Evolutionary conservation across 1,140 invertebrate genomes (phyloP).

Genomic region (Diplogasteroides magnus): DNA sequence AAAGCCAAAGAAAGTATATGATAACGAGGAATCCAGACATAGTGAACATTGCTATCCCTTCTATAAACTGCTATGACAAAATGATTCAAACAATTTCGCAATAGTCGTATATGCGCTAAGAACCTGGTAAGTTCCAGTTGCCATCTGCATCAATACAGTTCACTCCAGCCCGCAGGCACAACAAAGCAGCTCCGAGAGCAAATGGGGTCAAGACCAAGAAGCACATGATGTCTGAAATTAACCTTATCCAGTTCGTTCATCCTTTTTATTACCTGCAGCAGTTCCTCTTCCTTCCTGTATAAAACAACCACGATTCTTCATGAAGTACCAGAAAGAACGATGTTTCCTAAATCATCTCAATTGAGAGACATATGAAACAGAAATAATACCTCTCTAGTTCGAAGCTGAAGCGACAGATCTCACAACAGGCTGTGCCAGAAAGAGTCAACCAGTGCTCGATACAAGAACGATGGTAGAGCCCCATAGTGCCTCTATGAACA

Average conservation of each 20-base stretch:
- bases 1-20: neutral
- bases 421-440: conserved; percentile 18
- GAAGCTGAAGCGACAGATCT: conserved; percentile 27
- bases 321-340: neutral
- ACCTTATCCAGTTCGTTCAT: neutral
- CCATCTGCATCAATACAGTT: conserved; percentile 12
- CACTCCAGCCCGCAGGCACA: conserved; percentile 13
- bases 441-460: conserved; percentile 18
- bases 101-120: no score
- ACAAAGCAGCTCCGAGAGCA: conserved; percentile 12
- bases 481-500: conserved; percentile 26
- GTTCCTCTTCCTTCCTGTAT: neutral
- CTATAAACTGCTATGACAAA: neutral
- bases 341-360: conserved; percentile 13
- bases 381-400: conserved; percentile 23
- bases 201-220: conserved; percentile 24
- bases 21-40: neutral
- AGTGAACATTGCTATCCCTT: neutral
- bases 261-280: neutral
- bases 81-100: no score
- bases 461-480: conserved; percentile 31
- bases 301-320: neutral
- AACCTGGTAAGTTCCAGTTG: neutral
- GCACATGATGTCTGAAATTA: conserved; percentile 18
- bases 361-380: conserved; percentile 21